Base-by-base conservation (phyloP, 2,888 invertebrate genomes). In the Hoplodrina blanda region DNA sequence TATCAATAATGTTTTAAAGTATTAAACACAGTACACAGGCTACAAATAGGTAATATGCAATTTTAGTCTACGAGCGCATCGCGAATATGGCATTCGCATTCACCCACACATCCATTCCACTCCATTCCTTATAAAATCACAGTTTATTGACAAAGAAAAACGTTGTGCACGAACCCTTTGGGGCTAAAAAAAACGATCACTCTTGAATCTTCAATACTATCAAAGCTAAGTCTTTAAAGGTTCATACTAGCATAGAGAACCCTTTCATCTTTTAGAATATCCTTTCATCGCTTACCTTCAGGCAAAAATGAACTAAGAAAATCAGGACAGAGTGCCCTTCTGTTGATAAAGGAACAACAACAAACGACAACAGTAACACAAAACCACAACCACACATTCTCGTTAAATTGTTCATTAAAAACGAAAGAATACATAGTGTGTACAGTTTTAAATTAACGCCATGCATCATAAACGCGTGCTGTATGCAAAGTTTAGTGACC, bases 401-500 rank as follows among this genome's bases (percentile, higher is more conserved):
- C 7, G n/a, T 44, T 20, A 66, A 62, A 69, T 41, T 54, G 33
- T 52, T 62, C 1, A 63, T 20, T 52, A 49, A 46, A 67, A 62
- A 49, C 41, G 50, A 44, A 62, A 54, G 7, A 64, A 41, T 46
- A 20, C 10, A 25, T 5, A n/a, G n/a, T 46, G 30, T 37, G 17
- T 4, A 59, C 17, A 37, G 17, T 15, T 78, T 66, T 66, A 60
- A 66, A 78, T 72, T 60, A 66, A 73, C 30, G 50, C 37, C 20
- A 57, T 55, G 56, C 74, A 54, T 66, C 55, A 67, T 62, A 67
- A 62, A 64, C 61, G 17, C 49, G 46, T 25, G n/a, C n/a, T n/a
- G 37, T 55, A 44, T 44, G 25, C 50, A 53, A 74, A 66, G 55
- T 72, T 64, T 62, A 71, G 65, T 62, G 62, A 67, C 71, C 66